Base-by-base conservation (phyloP, 2,113 vertebrate species). In the Panurus biarmicus region DNA sequence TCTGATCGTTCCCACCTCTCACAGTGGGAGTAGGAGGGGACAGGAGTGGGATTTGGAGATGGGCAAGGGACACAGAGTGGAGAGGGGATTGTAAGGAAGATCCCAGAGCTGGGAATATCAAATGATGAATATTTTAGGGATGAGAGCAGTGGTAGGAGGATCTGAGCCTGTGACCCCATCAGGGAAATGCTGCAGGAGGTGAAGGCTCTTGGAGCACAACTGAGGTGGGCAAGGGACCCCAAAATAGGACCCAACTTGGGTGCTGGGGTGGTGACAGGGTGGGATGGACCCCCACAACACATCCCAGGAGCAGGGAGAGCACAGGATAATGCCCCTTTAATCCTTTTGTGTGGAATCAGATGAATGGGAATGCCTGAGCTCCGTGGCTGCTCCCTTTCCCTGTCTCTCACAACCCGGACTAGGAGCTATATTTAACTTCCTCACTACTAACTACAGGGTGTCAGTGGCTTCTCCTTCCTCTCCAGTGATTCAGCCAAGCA, bases 371-470 rank as follows among this genome's bases (percentile, higher is more conserved):
- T 20, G 90, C 57, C 78, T 12, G 87, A 94, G 35, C 50, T 62
- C 22, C 33, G 3, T 9, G 29, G 58, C 70, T 57, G n/a, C 89
- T 76, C 31, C 3, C 7, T 45, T 70, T 66, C 48, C 26, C 74
- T 26, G 71, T 58, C 69, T 45, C 31, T 69, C 78, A 62, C 69
- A 57, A 12, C 73, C 76, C 16, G 0, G 62, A 76, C 81, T 51
- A 93, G 67, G 72, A 93, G 74, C 93, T 96, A 82, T 89, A 84
- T 93, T 93, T 91, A 90, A 69, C 82, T 69, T 62, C 72, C 87
- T 91, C 89, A 40, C 38, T 81, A 66, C 80, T 72, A 92, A 71
- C 91, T 66, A 50, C 84, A 79, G 91, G 82, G 89, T 72, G 82
- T 84, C 90, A 50, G 72, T 76, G 84, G 64, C 78, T 91, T 90